These are phyloP conservation scores for Apotomis turbidana DNA, from an alignment of 2,888 invertebrate genomes.

Conservation along the genomic window DNA sequence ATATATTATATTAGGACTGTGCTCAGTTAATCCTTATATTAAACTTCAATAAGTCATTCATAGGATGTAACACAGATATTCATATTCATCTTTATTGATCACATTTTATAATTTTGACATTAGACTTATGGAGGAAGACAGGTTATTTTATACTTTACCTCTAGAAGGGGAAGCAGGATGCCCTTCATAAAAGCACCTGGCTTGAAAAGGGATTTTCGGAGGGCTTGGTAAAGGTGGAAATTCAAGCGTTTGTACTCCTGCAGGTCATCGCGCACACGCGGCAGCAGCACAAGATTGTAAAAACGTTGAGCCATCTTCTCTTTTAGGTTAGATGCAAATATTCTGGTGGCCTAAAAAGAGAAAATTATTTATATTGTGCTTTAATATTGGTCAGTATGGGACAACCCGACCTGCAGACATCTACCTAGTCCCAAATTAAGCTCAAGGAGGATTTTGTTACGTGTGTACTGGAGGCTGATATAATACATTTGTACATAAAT, in stretches of 20 bases:
- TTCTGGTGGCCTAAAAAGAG: constrained; percentile 89
- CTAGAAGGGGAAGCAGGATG: constrained; percentile 88
- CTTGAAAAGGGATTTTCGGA: constrained; percentile 96
- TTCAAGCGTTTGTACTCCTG: constrained; percentile 97
- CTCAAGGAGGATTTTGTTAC: too few species aligned
- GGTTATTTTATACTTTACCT: constrained; percentile 61
- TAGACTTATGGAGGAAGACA: too few species aligned
- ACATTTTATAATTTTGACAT: too few species aligned
- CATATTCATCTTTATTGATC: too few species aligned
- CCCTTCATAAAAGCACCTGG: constrained; percentile 99
- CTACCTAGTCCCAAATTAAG: too few species aligned
- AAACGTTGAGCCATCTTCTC: constrained; percentile 98
- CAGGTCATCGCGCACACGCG: constrained; percentile 96
- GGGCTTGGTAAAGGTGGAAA: constrained; percentile 97
- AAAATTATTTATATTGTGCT: neutral
- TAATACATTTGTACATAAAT: too few species aligned
- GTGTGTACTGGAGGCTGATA: too few species aligned
- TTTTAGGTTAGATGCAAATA: constrained; percentile 98
- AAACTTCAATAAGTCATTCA: too few species aligned
- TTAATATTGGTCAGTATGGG: neutral
- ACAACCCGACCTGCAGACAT: too few species aligned
- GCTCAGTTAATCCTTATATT: too few species aligned
- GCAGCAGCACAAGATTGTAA: constrained; percentile 96
- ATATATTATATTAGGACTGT: too few species aligned
- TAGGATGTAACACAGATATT: too few species aligned